Percentiles rank a stretch among this genome's conserved stretches.
phyloP scores from a whole-genome alignment of 1,140 invertebrate species.

The Trachymyrmex cornetzi region DNA sequence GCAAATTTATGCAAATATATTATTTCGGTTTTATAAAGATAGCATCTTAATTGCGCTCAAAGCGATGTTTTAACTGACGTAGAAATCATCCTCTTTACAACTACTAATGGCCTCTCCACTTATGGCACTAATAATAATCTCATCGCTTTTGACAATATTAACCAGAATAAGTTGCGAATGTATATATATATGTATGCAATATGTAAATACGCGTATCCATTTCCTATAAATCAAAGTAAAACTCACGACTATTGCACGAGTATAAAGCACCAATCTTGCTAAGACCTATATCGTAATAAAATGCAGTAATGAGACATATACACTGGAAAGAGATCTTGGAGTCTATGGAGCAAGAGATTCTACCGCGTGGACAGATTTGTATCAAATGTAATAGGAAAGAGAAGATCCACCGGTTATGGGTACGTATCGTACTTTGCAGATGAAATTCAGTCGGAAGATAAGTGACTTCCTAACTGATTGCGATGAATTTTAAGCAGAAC shows the following conservation, averaged over 20 bases:
- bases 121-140: conserved; percentile 69
- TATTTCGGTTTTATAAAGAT: no score
- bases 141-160: conserved; percentile 4
- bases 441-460: conserved; percentile 5
- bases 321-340: background rate
- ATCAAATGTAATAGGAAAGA: background rate
- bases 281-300: conserved; percentile 19
- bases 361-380: background rate
- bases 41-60: background rate
- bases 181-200: background rate
- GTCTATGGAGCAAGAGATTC: conserved; percentile 1
- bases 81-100: conserved; percentile 38
- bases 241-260: conserved; percentile 48
- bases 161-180: conserved; percentile 22
- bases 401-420: background rate
- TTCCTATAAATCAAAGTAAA: conserved; percentile 18
- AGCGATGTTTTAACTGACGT: conserved; percentile 33
- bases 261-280: conserved; percentile 43
- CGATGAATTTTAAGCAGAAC: conserved; percentile 74
- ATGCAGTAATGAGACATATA: conserved; percentile 17
- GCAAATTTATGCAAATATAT: no score
- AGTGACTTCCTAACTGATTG: background rate
- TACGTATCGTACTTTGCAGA: conserved; percentile 22
- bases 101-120: conserved; percentile 53
- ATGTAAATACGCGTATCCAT: conserved; percentile 1